These are phyloP conservation scores for Sparus aurata DNA, from an alignment of 2,797 vertebrate species.

Conservation along the genomic window DNA sequence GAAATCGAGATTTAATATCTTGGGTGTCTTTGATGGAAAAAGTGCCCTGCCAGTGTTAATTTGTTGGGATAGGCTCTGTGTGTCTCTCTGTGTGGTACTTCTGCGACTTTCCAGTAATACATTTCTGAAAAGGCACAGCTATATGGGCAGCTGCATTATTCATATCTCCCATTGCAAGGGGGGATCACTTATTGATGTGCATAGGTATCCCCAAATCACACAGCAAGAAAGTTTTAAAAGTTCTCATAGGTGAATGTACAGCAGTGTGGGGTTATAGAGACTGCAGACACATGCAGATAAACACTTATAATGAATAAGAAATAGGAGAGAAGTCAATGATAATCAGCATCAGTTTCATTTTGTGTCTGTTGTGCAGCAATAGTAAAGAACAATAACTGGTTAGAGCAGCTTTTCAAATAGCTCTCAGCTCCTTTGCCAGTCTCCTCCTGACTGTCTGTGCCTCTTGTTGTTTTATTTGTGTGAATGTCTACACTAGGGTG, in stretches of 20 bases:
- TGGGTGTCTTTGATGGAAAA: constrained; percentile 61
- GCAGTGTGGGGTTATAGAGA: neutral
- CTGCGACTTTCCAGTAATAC: constrained; percentile 52
- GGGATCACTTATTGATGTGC: constrained; percentile 73
- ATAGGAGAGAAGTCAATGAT: constrained; percentile 30
- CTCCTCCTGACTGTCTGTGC: constrained; percentile 3
- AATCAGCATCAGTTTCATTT: constrained; percentile 56
- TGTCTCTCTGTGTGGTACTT: constrained; percentile 52
- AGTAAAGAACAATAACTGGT: constrained; percentile 18
- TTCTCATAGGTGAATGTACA: constrained; percentile 19
- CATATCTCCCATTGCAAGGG: constrained; percentile 60
- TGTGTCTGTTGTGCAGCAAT: constrained; percentile 25
- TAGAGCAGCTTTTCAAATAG: neutral
- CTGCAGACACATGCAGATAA: neutral
- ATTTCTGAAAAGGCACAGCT: constrained; percentile 56
- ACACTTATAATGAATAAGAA: neutral
- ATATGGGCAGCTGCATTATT: constrained; percentile 71
- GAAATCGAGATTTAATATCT: constrained; percentile 68
- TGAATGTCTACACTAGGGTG: neutral
- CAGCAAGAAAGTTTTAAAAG: constrained; percentile 50
- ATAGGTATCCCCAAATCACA: constrained; percentile 63
- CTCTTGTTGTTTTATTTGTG: constrained; percentile 20
- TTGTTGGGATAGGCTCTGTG: constrained; percentile 48
- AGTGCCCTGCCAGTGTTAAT: constrained; percentile 63
- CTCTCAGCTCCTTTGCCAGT: constrained; percentile 9